Conservation (phyloP, 2,797 vertebrate species). For the Syngnathus acus region DNA sequence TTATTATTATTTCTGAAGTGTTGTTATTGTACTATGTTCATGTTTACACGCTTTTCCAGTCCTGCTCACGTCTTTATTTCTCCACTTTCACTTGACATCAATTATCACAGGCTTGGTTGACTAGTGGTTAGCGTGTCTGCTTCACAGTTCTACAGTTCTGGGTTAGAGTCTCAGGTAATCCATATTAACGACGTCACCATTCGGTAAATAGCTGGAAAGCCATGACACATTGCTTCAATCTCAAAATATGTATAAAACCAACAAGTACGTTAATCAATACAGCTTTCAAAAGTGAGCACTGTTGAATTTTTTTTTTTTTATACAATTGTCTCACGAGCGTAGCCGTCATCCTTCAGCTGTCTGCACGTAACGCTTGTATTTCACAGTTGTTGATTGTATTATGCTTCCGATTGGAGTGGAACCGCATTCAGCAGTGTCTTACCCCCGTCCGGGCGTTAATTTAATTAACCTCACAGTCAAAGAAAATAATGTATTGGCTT, state of each 20-base stretch:
- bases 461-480: conserved; percentile 53
- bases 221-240: background rate
- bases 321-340: background rate
- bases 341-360: conserved; percentile 7
- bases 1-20: too few relatives aligned
- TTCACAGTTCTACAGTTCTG: too few relatives aligned
- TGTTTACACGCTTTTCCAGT: background rate
- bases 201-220: background rate
- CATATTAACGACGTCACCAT: too few relatives aligned
- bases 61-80: background rate
- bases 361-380: conserved; percentile 35
- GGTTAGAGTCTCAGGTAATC: background rate
- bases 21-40: background rate
- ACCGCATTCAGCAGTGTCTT: conserved; percentile 25
- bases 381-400: conserved; percentile 37
- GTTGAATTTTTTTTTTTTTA: too few relatives aligned
- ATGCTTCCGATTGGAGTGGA: conserved; percentile 36
- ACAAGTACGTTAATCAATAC: too few relatives aligned
- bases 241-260: too few relatives aligned
- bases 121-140: background rate
- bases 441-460: conserved; percentile 40
- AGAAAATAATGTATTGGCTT: conserved; percentile 40
- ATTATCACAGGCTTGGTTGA: too few relatives aligned
- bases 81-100: background rate
- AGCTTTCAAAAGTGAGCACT: too few relatives aligned